Percentiles rank a stretch among this genome's conserved stretches.
These are phyloP conservation scores for Acipenser ruthenus DNA, from an alignment of 2,797 vertebrate genomes.

Conservation along the genomic window DNA sequence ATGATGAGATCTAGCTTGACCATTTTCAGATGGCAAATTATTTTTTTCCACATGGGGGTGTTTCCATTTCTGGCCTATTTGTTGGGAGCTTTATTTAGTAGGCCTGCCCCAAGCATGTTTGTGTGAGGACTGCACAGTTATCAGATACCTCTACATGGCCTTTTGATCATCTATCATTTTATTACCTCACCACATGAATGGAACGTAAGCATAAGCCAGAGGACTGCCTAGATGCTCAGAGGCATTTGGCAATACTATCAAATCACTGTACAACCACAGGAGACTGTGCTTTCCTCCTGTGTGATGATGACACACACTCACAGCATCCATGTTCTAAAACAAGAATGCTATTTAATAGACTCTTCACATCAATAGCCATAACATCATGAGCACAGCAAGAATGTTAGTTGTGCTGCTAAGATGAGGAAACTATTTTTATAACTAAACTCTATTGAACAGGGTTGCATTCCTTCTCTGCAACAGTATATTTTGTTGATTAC, in stretches of 20 bases:
- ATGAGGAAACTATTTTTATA: conserved; percentile 38
- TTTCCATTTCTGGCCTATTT: conserved; percentile 23
- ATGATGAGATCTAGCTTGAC: conserved; percentile 46
- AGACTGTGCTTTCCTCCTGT: conserved; percentile 34
- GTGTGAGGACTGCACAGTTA: conserved; percentile 31
- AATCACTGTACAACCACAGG: conserved; percentile 39
- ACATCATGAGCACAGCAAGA: conserved; percentile 24
- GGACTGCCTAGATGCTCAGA: conserved; percentile 37
- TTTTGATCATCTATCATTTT: conserved; percentile 37
- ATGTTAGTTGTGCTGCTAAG: conserved; percentile 37
- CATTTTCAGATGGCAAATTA: conserved; percentile 45
- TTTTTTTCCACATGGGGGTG: conserved; percentile 53
- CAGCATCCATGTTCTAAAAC: conserved; percentile 23
- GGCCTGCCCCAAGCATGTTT: conserved; percentile 27
- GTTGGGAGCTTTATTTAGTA: conserved; percentile 24
- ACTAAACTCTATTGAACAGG: conserved; percentile 31
- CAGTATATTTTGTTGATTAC: conserved; percentile 33
- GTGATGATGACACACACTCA: conserved; percentile 24
- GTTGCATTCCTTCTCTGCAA: conserved; percentile 23
- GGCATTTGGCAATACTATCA: conserved; percentile 60
- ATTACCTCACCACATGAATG: conserved; percentile 45
- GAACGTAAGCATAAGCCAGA: conserved; percentile 35
- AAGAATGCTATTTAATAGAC: conserved; percentile 32
- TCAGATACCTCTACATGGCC: conserved; percentile 36
- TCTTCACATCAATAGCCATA: conserved; percentile 33